Evolutionary conservation across 2,797 vertebrate species (phyloP).

Genomic region (Peromyscus aztecus): DNA sequence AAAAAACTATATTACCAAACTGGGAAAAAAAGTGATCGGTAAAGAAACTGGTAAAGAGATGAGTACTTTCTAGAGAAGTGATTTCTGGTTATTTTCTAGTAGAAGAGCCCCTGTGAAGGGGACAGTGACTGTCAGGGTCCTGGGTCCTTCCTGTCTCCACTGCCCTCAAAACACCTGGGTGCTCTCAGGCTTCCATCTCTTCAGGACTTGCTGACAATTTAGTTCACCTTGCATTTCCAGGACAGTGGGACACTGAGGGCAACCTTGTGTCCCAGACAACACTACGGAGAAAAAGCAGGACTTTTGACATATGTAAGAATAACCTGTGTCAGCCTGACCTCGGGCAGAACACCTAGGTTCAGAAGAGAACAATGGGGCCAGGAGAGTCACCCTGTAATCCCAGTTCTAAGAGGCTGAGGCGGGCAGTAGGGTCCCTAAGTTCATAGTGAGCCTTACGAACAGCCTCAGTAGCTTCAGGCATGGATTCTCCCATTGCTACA

Average conservation of each 20-base stretch:
- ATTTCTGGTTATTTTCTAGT: not conserved
- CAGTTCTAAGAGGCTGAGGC: not conserved
- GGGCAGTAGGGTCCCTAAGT: too few relatives aligned
- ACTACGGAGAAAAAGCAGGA: not conserved
- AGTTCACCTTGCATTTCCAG: not conserved
- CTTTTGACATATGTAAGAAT: not conserved
- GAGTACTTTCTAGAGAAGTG: not conserved
- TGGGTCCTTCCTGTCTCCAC: not conserved
- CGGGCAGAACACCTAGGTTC: not conserved
- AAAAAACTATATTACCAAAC: not conserved
- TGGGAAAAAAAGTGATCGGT: not conserved
- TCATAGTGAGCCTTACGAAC: too few relatives aligned
- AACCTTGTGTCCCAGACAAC: not conserved
- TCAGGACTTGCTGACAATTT: not conserved
- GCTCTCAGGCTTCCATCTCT: not conserved
- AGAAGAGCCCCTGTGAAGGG: not conserved
- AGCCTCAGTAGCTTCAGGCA: not conserved
- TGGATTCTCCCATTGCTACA: not conserved
- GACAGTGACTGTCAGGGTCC: not conserved
- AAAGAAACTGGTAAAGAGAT: not conserved
- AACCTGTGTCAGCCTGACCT: not conserved
- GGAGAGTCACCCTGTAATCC: not conserved
- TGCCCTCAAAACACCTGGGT: not conserved
- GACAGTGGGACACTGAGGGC: not conserved
- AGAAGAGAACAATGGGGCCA: not conserved